phyloP scores from a whole-genome alignment of 2,888 invertebrate species.

The Megaustenia siamemsis region DNA sequence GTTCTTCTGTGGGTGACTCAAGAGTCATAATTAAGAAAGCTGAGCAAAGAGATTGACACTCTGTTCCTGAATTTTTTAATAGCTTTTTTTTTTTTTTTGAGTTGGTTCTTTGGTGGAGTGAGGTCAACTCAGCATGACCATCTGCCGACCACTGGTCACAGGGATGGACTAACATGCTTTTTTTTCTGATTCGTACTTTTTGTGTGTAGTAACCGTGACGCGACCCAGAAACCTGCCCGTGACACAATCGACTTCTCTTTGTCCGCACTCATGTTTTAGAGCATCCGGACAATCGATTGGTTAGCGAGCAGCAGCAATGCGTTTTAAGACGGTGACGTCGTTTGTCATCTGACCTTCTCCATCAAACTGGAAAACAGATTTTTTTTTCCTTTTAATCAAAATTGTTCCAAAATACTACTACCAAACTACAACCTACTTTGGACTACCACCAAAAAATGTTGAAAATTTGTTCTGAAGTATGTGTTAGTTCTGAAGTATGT shows the following conservation, averaged over 20 bases:
- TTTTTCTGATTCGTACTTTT: not conserved
- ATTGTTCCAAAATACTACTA: too few relatives aligned
- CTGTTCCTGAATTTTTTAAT: constrained; percentile 1
- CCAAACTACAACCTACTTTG: too few relatives aligned
- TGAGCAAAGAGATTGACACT: not conserved
- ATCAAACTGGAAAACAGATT: too few relatives aligned
- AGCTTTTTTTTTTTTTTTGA: not conserved
- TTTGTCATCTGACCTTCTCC: too few relatives aligned
- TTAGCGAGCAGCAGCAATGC: not conserved
- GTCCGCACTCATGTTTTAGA: not conserved
- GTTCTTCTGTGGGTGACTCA: constrained; percentile 4
- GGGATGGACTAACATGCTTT: constrained; percentile 18
- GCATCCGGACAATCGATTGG: not conserved
- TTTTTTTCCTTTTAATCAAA: too few relatives aligned
- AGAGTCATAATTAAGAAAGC: constrained; percentile 24
- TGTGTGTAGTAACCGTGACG: constrained; percentile 17
- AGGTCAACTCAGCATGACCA: constrained; percentile 26
- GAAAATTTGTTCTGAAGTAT: too few relatives aligned
- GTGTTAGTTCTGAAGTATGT: too few relatives aligned
- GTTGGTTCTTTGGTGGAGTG: not conserved
- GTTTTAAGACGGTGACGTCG: not conserved
- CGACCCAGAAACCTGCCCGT: constrained; percentile 24
- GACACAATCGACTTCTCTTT: constrained; percentile 23
- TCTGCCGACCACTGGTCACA: constrained; percentile 33
- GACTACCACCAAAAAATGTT: too few relatives aligned